Evolutionary conservation across 2,888 invertebrate species (phyloP), one percentile per base, ranked within the genome.

Genomic region (Volucella inflata): DNA sequence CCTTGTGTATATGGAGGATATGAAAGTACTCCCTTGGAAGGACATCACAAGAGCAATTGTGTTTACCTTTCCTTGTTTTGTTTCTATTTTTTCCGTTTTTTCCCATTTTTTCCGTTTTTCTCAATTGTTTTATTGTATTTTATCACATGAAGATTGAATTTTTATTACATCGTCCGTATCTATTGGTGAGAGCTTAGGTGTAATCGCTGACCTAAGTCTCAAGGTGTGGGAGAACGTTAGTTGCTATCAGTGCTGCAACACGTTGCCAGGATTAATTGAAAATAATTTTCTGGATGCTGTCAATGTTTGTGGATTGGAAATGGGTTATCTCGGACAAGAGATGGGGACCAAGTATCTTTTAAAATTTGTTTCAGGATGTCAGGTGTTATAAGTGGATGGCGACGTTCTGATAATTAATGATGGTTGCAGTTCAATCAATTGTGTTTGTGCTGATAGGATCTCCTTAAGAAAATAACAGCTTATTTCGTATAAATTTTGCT

Each of bases 91-190:
- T 6, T 30, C 6, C 6, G 0, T 0, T 17, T 10, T 53, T 71
- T 50, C 65, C n/a, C n/a, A n/a, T 12, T 17, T 48, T 59, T 17
- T 6, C n/a, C 16, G 8, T 17, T 30, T 44, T 21, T 21, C n/a
- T 71, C 57, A 65, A 83, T 78, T 78, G 62, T 78, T 64, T 59
- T 57, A 78, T 78, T 64, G 53, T 57, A 78, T 74, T 78, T 74
- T 68, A 77, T 78, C 83, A 78, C 78, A 59, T 12, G 68, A 64
- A 78, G 68, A 83, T 83, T 83, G 83, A 83, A 83, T 74, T 74
- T 83, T 83, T 74, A 83, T 78, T 74, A 64, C 74, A 80, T 53
- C 71, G 16, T 44, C 12, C 11, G 50, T 62, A 68, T 74, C 67
- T 68, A 44, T 21, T 50, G 62, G 59, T 11, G 57, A 62, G 62